Conservation (phyloP, 1,140 invertebrate genomes). For the Diabrotica undecimpunctata region DNA sequence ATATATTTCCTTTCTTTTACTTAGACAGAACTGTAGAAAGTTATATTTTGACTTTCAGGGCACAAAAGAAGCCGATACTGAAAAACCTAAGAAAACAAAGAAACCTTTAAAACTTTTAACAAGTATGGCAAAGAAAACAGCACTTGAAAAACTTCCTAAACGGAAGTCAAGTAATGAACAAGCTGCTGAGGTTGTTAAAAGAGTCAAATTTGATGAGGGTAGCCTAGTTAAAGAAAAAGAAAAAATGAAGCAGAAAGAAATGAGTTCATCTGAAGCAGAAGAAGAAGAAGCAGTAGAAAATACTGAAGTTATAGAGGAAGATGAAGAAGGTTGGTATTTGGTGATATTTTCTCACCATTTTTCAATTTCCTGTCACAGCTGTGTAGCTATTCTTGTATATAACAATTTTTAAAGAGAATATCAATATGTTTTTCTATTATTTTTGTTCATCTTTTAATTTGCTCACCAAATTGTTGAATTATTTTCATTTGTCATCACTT, state of each 20-base stretch:
- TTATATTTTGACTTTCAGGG: constrained; percentile 25
- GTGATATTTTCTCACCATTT: too few species aligned
- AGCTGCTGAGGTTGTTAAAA: constrained; percentile 5
- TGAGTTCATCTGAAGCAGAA: constrained; percentile 8
- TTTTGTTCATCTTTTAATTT: too few species aligned
- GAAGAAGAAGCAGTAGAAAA: constrained; percentile 42
- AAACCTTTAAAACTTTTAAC: constrained; percentile 45
- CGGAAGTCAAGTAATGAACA: constrained; percentile 20
- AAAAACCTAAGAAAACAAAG: constrained; percentile 35
- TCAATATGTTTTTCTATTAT: too few species aligned
- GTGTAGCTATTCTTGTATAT: too few species aligned
- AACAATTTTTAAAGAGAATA: too few species aligned
- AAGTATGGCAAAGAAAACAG: neutral
- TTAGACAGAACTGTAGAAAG: too few species aligned
- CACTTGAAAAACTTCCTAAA: constrained; percentile 12
- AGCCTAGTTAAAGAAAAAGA: constrained; percentile 5
- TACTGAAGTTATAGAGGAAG: constrained; percentile 41
- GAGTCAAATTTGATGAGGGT: neutral
- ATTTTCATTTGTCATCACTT: too few species aligned
- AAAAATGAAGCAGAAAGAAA: constrained; percentile 18
- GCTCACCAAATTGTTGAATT: too few species aligned
- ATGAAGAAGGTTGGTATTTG: constrained; percentile 30
- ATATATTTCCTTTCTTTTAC: too few species aligned
- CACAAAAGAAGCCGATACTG: constrained; percentile 29
- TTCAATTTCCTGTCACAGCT: too few species aligned